Conservation (phyloP, 2,113 vertebrate species). For the Ageneiosus marmoratus region DNA sequence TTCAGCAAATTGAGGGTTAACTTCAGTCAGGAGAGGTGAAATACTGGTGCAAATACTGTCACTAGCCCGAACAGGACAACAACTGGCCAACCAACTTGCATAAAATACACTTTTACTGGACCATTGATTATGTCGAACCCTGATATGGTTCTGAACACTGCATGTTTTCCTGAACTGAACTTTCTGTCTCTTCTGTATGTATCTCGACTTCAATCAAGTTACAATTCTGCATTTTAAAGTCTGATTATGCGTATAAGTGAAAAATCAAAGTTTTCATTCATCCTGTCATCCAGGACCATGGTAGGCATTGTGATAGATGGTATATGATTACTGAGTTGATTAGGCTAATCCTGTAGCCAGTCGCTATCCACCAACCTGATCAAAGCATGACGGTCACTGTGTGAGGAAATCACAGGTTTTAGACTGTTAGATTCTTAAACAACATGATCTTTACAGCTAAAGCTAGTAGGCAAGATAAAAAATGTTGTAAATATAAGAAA, state of each 20-base stretch:
- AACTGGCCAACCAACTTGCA: too few species aligned
- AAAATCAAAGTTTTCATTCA: not conserved
- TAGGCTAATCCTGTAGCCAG: not conserved
- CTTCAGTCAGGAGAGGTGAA: too few species aligned
- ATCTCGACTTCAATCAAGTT: not conserved
- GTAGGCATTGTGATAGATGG: not conserved
- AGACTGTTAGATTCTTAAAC: not conserved
- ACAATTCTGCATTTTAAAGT: not conserved
- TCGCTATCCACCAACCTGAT: not conserved
- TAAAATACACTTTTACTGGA: too few species aligned
- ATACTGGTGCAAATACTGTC: too few species aligned
- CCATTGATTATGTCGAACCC: too few species aligned
- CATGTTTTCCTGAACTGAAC: conserved; percentile 3
- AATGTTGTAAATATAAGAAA: not conserved
- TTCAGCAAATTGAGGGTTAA: too few species aligned
- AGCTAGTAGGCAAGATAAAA: not conserved
- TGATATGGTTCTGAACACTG: not conserved
- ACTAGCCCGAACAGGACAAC: too few species aligned
- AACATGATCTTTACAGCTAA: not conserved
- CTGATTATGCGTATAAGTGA: not conserved
- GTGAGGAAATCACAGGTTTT: not conserved
- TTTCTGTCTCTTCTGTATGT: not conserved
- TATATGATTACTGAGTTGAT: conserved; percentile 9
- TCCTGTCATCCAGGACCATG: not conserved
- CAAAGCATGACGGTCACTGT: not conserved